phyloP scores from a whole-genome alignment of 2,797 vertebrate species.

The Rhyacichthys aspro region DNA sequence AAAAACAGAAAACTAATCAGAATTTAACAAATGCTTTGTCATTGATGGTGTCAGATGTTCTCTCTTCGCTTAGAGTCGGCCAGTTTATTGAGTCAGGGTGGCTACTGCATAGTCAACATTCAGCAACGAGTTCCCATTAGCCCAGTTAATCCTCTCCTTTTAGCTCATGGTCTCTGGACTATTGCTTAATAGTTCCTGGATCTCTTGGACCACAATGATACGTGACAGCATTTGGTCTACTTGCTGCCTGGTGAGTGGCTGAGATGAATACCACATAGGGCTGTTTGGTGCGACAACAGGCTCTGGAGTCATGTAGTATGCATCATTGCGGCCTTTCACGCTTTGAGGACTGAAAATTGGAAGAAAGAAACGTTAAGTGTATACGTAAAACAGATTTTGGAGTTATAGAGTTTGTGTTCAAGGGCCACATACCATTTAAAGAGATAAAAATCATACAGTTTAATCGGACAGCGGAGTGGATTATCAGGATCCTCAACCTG shows the following conservation, averaged over 20 bases:
- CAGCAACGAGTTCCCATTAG: constrained; percentile 38
- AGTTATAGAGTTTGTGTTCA: not conserved
- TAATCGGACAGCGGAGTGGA: constrained; percentile 97
- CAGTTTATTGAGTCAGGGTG: constrained; percentile 45
- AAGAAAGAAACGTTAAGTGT: not conserved
- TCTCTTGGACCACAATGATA: constrained; percentile 97
- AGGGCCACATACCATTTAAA: constrained; percentile 94
- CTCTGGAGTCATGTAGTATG: constrained; percentile 99
- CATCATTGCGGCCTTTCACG: constrained; percentile 98
- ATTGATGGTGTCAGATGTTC: constrained; percentile 41
- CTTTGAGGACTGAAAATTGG: constrained; percentile 89
- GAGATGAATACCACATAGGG: constrained; percentile 99
- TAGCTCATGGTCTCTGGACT: constrained; percentile 85
- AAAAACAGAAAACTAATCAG: constrained; percentile 16
- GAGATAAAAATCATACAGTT: constrained; percentile 99
- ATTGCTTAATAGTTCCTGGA: constrained; percentile 93
- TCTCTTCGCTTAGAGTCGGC: constrained; percentile 43
- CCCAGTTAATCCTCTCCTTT: constrained; percentile 71
- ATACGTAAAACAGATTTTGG: not conserved
- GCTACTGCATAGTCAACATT: constrained; percentile 79
- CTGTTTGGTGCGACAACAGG: constrained; percentile 98
- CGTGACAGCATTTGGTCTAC: constrained; percentile 97
- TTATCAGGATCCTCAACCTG: constrained; percentile 97
- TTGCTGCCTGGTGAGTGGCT: constrained; percentile 94
- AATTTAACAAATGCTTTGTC: constrained; percentile 18